phyloP scores from a whole-genome alignment of 2,797 vertebrate genomes.

The Acridotheres tristis region DNA sequence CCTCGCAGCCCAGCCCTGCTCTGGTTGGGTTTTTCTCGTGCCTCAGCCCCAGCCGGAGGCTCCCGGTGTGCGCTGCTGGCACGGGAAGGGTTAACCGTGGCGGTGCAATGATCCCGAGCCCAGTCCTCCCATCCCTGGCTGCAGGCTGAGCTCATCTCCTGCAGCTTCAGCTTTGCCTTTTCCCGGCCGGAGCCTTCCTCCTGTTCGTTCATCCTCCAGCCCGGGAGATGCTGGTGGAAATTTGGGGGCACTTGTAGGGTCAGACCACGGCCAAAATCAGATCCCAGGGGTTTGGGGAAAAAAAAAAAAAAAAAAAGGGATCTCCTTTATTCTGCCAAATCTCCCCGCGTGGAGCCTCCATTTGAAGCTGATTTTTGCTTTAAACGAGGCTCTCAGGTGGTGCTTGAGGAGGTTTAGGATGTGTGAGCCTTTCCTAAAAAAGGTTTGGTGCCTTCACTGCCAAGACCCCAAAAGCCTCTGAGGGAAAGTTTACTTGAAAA shows the following conservation, averaged over 20 bases:
- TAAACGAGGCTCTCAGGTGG: too few species aligned
- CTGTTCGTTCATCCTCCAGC: neutral
- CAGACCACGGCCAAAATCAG: rapidly evolving
- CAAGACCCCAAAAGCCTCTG: neutral
- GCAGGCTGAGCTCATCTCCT: neutral
- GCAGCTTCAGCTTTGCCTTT: neutral
- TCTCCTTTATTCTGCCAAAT: rapidly evolving
- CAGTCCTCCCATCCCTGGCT: neutral
- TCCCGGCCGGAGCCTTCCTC: too few species aligned
- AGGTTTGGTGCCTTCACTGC: rapidly evolving
- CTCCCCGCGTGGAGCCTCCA: rapidly evolving
- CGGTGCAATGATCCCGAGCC: neutral
- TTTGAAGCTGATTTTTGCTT: neutral
- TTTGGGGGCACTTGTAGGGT: rapidly evolving
- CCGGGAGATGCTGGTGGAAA: neutral
- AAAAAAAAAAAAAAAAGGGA: too few species aligned
- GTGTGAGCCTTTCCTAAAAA: neutral
- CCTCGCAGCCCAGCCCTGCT: neutral
- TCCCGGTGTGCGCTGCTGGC: rapidly evolving
- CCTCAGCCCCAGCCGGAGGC: neutral
- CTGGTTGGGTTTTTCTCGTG: neutral
- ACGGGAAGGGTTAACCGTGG: neutral
- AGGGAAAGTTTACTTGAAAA: neutral
- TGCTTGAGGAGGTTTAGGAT: neutral
- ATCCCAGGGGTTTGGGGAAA: rapidly evolving